Base-by-base conservation (phyloP, 1,140 invertebrate genomes). In the Zaprionus capensis region DNA sequence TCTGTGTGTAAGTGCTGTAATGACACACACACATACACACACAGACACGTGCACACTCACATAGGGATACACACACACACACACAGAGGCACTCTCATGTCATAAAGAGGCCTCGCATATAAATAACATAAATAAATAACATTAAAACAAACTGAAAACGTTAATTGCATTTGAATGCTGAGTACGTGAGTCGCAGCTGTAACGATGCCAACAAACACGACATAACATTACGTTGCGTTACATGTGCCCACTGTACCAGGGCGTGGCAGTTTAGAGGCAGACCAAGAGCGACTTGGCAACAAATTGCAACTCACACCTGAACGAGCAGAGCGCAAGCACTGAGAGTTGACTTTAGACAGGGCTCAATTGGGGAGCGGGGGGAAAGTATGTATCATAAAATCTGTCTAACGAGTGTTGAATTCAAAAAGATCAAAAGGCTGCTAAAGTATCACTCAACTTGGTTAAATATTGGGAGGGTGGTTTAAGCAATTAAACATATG, bases 81-180 rank as follows among this genome's bases (percentile, higher is more conserved):
- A 53, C 22, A 26, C 51, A 0, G 6, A 53, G 31, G 5, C 28
- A 15, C 61, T 26, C 4, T 67, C 31, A 62, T 44, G 51, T 71
- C 57, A 67, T 77, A 67, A 63, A 77, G 57, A 51, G 58, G 38
- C 57, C 63, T 64, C 62, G 51, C 70, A 73, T 72, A 72, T 77
- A 76, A 77, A 77, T 72, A 77, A 77, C 75, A 73, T 73, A 77
- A 77, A 77, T 77, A 77, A 77, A 77, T 77, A 73, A 77, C 75
- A 77, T 68, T 77, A 77, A 77, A 77, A 73, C 70, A 67, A 77
- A 77, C 75, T 67, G 64, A 77, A 77, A 73, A 73, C 70, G 70
- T 77, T 77, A 77, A 77, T 77, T 77, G 75, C 75, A 77, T 77
- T 77, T 62, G 75, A 73, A 77, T 73, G 63, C 44, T 63, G 53